Evolutionary conservation across 2,888 invertebrate species (phyloP).

Genomic region (Chelonus formosanus): DNA sequence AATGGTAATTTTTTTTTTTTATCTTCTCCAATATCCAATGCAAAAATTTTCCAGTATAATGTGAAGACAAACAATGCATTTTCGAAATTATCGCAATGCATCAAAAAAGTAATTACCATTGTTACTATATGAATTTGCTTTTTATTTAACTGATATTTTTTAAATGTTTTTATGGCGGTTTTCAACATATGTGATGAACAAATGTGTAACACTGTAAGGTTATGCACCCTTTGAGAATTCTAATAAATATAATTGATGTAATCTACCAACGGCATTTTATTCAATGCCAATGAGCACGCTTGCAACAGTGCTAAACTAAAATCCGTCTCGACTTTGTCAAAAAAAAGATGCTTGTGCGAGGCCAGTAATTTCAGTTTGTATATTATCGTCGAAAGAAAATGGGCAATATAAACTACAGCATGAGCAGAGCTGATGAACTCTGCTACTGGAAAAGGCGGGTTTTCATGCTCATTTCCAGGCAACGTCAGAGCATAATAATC

Average conservation of each 20-base stretch:
- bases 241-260: conserved; percentile 15
- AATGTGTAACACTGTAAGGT: conserved; percentile 11
- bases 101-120: no score
- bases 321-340: conserved; percentile 23
- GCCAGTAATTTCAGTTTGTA: not conserved
- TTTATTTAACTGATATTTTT: no score
- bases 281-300: conserved; percentile 3
- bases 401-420: not conserved
- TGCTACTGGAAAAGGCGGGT: not conserved
- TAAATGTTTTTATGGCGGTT: no score
- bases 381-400: not conserved
- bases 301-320: conserved; percentile 25
- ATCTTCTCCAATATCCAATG: no score
- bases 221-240: not conserved
- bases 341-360: not conserved
- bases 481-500: no score
- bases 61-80: no score
- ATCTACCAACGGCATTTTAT: conserved; percentile 10
- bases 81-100: no score
- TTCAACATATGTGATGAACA: not conserved
- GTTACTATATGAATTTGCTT: no score
- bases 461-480: no score
- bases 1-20: no score
- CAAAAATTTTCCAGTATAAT: no score
- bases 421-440: not conserved